Percentiles rank a stretch among this genome's conserved stretches.
Evolutionary conservation across 2,888 invertebrate genomes (phyloP).

Genomic region (Stenichneumon culpator): DNA sequence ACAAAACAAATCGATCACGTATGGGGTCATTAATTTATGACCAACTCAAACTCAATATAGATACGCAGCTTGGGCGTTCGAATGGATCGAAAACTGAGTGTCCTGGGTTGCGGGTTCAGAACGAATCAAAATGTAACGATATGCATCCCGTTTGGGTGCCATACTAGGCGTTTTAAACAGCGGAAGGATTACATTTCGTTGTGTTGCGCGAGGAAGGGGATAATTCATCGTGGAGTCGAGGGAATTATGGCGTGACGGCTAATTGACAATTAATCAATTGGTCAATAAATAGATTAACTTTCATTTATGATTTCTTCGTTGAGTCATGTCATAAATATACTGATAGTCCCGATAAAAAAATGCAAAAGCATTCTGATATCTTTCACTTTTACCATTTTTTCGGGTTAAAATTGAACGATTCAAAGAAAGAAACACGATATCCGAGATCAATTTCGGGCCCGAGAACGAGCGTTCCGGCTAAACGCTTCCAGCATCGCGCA

Average conservation of each 20-base stretch:
- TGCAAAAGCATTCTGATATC: background rate
- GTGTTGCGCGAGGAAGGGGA: background rate
- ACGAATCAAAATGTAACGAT: background rate
- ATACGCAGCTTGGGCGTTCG: background rate
- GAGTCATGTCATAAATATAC: background rate
- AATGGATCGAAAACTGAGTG: background rate
- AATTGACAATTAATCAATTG: background rate
- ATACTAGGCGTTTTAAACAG: background rate
- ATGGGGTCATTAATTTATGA: constrained; percentile 1
- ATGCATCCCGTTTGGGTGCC: background rate
- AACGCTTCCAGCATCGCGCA: too few relatives aligned
- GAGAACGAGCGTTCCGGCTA: too few relatives aligned
- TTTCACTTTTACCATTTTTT: too few relatives aligned
- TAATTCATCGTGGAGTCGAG: background rate
- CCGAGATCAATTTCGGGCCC: too few relatives aligned
- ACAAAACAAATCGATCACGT: constrained; percentile 20
- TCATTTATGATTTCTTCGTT: background rate
- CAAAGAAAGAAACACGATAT: too few relatives aligned
- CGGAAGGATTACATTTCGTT: background rate
- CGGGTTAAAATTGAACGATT: too few relatives aligned
- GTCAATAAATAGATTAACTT: background rate
- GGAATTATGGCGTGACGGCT: background rate
- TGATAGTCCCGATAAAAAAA: background rate
- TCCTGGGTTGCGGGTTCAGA: background rate
- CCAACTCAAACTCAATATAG: constrained; percentile 16